Base-by-base conservation (phyloP, 1,140 invertebrate genomes). In the Leptinotarsa undecemlineata region DNA sequence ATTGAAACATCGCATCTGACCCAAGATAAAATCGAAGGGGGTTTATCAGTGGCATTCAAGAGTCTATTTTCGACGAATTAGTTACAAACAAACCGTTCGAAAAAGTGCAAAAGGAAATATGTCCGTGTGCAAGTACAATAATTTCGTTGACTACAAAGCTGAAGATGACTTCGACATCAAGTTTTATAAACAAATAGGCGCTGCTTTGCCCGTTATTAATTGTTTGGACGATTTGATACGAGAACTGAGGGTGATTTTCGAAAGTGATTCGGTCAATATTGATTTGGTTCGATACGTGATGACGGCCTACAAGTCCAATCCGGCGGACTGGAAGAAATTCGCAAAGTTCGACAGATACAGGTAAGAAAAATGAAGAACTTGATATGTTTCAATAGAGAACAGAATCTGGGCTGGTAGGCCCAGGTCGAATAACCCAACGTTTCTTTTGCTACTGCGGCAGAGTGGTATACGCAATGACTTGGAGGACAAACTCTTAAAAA, bases 321-420 rank as follows among this genome's bases (percentile, higher is more conserved):
- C 92, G 0, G 87, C 88, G 11, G 96, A 99, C 66, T 99, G 97
- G 97, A 94, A 90, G 81, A 95, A 96, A 84, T 99, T 91, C 82
- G 96, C 96, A 15, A 98, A 98, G 84, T 99, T 96, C 83, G 96
- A 99, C 85, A 90, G 93, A 82, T 94, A 94, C 85, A 94, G 94
- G 95, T 96, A 87, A 90, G 85, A 73, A 72, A 72, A 42, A 42
- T 42, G 8, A 42, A 42, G 8, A 42, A 11, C 33, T 42, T 42
- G 8, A 42, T 42, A 11, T 42, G 33, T 42, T 42, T 42, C 8
- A 11, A 42, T 8, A 42, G 2, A 3, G 6, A 42, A 11, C 33
- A 42, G 33, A 42, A 42, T 42, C 33, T 11, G 33, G 33, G 8
- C 8, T 11, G 33, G 8, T 8, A 33, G 6, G 26, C 26, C 26